Base-by-base conservation (phyloP, 2,888 invertebrate species). In the Empis stercorea region DNA sequence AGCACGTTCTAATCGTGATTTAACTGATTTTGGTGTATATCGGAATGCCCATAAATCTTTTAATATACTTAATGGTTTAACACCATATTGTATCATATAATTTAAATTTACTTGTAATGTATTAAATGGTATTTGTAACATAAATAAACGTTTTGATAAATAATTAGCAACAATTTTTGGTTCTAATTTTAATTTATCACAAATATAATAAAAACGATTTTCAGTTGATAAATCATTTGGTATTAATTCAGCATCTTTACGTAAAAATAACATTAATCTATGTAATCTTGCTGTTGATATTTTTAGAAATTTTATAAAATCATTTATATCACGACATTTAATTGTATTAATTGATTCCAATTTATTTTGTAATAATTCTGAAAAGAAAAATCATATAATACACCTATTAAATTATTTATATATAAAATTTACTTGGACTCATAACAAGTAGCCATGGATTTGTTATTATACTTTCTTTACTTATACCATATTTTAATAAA, bases 11-110 rank as follows among this genome's bases (percentile, higher is more conserved):
- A 80, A 62, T 47, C 79, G 70, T 16, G 71, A 56, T 47, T 64
- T 57, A n/a, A 80, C 75, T 10, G 74, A 72, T 45, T 71, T 62
- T 44, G 73, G 70, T 23, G 73, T 72, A 57, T 80, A 80, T 54
- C 76, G 76, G 51, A 81, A 68, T 2, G 79, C 76, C 80, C 80
- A 80, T 15, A 78, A 60, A 62, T 81, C 80, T 54, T 73, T 72
- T 9, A 78, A 54, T 51, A 81, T 73, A 52, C 76, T 71, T 30
- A 75, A 71, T 30, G 73, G 63, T 43, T 70, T 56, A 1, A 80
- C 71, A 52, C 74, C 73, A 61, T 74, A 74, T 49, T 73, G 73
- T 66, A 68, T 55, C 62, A 79, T 70, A 40, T 71, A 64, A 55
- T 73, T 60, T 41, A 79, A 59, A 50, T 76, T 76, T 53, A 62